Evolutionary conservation across 1,140 invertebrate genomes (phyloP).

Genomic region (Gryon sp.): DNA sequence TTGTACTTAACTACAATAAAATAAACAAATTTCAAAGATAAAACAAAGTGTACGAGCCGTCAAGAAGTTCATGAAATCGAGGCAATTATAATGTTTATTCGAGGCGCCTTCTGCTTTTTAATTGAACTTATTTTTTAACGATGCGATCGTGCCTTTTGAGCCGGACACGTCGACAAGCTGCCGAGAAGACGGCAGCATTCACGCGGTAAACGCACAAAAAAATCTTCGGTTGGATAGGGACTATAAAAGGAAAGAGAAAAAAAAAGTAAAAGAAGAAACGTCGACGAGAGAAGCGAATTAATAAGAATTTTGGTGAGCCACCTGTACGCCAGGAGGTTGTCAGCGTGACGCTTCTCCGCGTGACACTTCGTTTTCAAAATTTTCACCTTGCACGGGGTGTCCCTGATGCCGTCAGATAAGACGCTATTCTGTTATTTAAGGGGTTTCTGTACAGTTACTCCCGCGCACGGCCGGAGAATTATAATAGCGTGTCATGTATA

Average conservation of each 20-base stretch:
- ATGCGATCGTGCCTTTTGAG: constrained; percentile 51
- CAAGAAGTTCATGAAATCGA: constrained; percentile 30
- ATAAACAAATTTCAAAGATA: too few relatives aligned
- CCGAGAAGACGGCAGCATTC: constrained; percentile 43
- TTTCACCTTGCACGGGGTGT: constrained; percentile 62
- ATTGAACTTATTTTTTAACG: constrained; percentile 56
- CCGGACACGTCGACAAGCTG: constrained; percentile 57
- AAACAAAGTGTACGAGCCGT: neutral
- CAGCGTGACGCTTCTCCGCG: constrained; percentile 57
- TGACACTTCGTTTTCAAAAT: constrained; percentile 54
- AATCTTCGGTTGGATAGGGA: constrained; percentile 4
- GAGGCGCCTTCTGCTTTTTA: constrained; percentile 44
- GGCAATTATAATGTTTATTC: constrained; percentile 53
- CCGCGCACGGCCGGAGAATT: constrained; percentile 71
- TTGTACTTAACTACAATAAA: too few relatives aligned
- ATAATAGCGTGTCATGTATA: constrained; percentile 67
- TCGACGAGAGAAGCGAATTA: constrained; percentile 42
- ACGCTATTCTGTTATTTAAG: constrained; percentile 64
- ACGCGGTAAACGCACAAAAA: constrained; percentile 37
- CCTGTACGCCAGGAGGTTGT: constrained; percentile 58
- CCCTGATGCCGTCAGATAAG: constrained; percentile 67
- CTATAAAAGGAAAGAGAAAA: constrained; percentile 19
- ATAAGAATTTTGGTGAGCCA: constrained; percentile 61
- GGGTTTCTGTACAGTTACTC: constrained; percentile 71
- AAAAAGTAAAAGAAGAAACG: constrained; percentile 30